phyloP scores from a whole-genome alignment of 2,113 vertebrate species.

The Falcunculus frontatus region DNA sequence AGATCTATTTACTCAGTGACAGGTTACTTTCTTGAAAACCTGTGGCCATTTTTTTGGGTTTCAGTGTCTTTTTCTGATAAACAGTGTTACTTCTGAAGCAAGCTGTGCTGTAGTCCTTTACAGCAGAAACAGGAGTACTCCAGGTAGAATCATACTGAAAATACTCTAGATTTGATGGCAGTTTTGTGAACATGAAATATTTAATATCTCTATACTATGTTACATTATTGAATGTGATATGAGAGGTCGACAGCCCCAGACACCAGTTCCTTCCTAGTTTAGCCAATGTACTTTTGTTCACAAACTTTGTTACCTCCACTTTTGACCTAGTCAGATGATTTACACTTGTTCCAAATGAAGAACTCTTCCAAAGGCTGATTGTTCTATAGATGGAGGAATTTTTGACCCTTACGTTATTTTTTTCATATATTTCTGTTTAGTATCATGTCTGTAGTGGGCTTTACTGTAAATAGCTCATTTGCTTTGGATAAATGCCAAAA shows the following conservation, averaged over 20 bases:
- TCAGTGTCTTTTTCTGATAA: neutral
- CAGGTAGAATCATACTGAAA: neutral
- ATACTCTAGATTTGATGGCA: neutral
- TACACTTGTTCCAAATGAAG: neutral
- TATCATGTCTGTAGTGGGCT: accelerated
- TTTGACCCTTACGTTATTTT: neutral
- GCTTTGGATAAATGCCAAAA: neutral
- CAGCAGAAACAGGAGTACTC: neutral
- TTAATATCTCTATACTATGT: neutral
- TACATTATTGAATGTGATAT: neutral
- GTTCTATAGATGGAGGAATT: neutral
- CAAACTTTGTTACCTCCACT: neutral
- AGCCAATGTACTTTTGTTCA: neutral
- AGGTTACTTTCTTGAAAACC: neutral
- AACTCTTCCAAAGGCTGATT: neutral
- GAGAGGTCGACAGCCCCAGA: neutral
- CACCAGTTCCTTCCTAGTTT: neutral
- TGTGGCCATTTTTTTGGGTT: neutral
- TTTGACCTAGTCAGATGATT: neutral
- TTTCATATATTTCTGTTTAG: neutral
- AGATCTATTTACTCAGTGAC: neutral
- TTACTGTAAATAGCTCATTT: neutral
- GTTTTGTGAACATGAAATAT: neutral
- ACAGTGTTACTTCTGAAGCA: neutral
- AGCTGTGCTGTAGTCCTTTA: neutral